Conservation (phyloP, 2,888 invertebrate genomes). For the Frankliniella fusca region DNA sequence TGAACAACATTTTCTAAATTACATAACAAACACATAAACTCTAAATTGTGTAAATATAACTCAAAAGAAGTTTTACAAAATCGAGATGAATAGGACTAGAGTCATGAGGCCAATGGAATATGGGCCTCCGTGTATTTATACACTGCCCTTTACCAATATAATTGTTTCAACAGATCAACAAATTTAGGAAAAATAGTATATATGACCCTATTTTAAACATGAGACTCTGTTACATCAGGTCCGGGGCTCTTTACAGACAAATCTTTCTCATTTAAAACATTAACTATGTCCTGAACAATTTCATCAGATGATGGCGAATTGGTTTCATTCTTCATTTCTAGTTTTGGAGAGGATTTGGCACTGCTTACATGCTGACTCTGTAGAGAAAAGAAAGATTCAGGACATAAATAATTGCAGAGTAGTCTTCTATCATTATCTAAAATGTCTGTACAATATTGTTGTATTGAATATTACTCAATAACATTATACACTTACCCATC, state of each 20-base stretch:
- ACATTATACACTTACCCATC: background rate
- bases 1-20: background rate
- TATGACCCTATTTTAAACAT: background rate
- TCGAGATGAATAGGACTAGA: background rate
- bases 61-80: background rate
- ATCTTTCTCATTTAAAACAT: background rate
- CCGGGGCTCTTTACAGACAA: background rate
- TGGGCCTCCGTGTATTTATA: background rate
- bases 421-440: background rate
- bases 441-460: background rate
- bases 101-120: background rate
- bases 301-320: background rate
- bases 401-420: background rate
- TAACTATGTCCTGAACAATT: background rate
- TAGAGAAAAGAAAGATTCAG: background rate
- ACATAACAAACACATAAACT: background rate
- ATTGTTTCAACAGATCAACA: background rate
- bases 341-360: background rate
- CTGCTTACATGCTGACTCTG: background rate
- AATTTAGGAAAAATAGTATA: background rate
- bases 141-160: background rate
- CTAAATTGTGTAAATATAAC: background rate
- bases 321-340: background rate
- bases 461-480: background rate
- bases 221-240: constrained; percentile 2